Evolutionary conservation across 1,140 invertebrate genomes (phyloP).

Genomic region (Ostrea denselamellosa): DNA sequence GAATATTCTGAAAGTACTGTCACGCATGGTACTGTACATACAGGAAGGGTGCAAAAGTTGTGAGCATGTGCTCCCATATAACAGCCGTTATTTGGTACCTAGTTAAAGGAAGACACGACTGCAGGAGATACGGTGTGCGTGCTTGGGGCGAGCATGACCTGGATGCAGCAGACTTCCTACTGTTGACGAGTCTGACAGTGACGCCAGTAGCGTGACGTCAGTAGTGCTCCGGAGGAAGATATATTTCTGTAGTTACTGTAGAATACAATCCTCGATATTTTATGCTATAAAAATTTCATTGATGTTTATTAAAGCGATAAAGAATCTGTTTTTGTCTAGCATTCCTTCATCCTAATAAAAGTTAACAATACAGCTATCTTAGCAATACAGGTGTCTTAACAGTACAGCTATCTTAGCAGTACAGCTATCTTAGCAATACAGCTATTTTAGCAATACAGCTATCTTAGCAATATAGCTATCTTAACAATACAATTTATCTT

Average conservation of each 20-base stretch:
- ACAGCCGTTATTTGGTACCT: slow-evolving; percentile 47
- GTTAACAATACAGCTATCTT: too few species aligned
- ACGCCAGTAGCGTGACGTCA: not conserved
- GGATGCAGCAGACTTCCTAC: slow-evolving; percentile 40
- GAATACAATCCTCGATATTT: too few species aligned
- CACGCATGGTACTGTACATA: slow-evolving; percentile 49
- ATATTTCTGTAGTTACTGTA: not conserved
- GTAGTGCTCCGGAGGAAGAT: not conserved
- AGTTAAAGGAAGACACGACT: not conserved
- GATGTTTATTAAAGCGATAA: too few species aligned
- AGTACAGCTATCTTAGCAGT: not conserved
- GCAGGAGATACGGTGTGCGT: slow-evolving; percentile 10
- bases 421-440: too few species aligned
- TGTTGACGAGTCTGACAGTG: slow-evolving; percentile 39
- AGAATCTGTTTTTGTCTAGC: too few species aligned
- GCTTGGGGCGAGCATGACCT: slow-evolving; percentile 31
- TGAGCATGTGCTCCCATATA: slow-evolving; percentile 49
- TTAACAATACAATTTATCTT: not conserved
- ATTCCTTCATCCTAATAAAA: too few species aligned
- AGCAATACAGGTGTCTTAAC: too few species aligned
- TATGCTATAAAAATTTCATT: too few species aligned
- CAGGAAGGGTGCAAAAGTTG: too few species aligned
- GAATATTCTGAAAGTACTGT: slow-evolving; percentile 14
- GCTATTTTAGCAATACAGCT: not conserved
- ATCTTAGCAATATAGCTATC: not conserved